Base-by-base conservation (phyloP, 92 coral and sea anemone species). In the Metridium senile region DNA sequence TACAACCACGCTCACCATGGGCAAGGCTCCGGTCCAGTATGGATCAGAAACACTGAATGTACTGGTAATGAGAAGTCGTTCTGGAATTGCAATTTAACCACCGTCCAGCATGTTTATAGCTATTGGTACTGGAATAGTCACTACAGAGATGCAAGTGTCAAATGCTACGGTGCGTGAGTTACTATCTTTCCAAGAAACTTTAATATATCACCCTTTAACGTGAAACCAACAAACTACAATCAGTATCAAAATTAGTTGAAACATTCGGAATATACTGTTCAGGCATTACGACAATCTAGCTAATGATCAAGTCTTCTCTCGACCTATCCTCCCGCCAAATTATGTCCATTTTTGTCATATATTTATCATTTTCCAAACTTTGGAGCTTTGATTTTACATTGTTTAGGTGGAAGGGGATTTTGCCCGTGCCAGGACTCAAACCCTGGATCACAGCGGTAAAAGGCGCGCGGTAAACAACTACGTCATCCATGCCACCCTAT, bases 81-180 rank as follows among this genome's bases (percentile, higher is more conserved):
- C 2, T 74, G 70, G 66, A 31, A 77, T 1, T 86, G 90, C 58
- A 75, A 75, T 51, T 59, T 56, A 47, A 68, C 75, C 20, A 6
- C 19, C 26, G 68, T 62, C 21, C 34, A 30, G 2, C 59, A 62
- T 21, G 0, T 61, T 20, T 34, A 31, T 27, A 59, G 66, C 52
- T 9, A 9, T 10, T 7, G 57, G 11, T 71, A 27, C 34, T 56
- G 52, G 54, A 18, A 32, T 28, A 72, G 27, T 31, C 85, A 83
- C 56, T 31, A 26, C 39, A 39, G 30, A 11, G 86, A 76, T 71
- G 90, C 90, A 13, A 71, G 90, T 28, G 84, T 74, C 11, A 84
- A 86, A 34, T 86, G 90, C 32, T 86, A 21, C 61, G 84, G 90
- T 86, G 53, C 21, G 89, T 63, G n/a, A n/a, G n/a, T n/a, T n/a